phyloP scores from a whole-genome alignment of 2,797 vertebrate genomes.

The Sebastes kiyomatsui region DNA sequence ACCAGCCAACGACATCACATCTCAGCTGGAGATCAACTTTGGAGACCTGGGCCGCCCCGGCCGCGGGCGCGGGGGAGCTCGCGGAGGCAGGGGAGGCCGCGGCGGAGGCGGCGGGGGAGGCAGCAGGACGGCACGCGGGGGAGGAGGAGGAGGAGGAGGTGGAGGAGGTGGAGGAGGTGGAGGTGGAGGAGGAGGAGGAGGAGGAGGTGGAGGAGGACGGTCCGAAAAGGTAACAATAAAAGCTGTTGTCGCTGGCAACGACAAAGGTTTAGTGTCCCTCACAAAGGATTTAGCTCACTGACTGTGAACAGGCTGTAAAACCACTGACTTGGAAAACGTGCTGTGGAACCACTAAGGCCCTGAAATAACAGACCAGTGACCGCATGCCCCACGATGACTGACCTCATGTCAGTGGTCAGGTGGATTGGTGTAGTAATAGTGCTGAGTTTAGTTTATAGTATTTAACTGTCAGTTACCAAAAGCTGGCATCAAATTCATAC shows the following conservation, averaged over 20 bases:
- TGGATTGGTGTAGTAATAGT: not conserved
- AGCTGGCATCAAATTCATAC: not conserved
- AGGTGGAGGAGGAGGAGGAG: too few relatives aligned
- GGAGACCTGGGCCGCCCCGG: constrained; percentile 97
- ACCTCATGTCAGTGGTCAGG: not conserved
- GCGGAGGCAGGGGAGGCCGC: constrained; percentile 82
- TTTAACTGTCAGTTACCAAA: not conserved
- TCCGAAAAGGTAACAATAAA: constrained; percentile 90
- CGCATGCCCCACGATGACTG: not conserved
- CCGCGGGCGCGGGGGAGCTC: constrained; percentile 91
- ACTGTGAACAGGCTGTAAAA: constrained; percentile 27
- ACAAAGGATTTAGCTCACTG: constrained; percentile 40
- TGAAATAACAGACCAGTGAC: constrained; percentile 44
- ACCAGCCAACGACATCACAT: constrained; percentile 98
- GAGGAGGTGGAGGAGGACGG: constrained; percentile 52
- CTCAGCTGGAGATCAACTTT: constrained; percentile 99
- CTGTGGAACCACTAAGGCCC: constrained; percentile 21
- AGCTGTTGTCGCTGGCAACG: constrained; percentile 5
- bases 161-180: too few relatives aligned
- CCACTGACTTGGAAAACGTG: constrained; percentile 52
- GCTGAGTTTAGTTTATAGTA: not conserved
- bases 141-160: constrained; percentile 54
- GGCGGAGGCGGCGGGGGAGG: constrained; percentile 71
- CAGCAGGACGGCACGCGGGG: constrained; percentile 85
- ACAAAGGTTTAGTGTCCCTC: constrained; percentile 40